Base-by-base conservation (phyloP, 2,113 vertebrate species). In the Microtus pennsylvanicus region DNA sequence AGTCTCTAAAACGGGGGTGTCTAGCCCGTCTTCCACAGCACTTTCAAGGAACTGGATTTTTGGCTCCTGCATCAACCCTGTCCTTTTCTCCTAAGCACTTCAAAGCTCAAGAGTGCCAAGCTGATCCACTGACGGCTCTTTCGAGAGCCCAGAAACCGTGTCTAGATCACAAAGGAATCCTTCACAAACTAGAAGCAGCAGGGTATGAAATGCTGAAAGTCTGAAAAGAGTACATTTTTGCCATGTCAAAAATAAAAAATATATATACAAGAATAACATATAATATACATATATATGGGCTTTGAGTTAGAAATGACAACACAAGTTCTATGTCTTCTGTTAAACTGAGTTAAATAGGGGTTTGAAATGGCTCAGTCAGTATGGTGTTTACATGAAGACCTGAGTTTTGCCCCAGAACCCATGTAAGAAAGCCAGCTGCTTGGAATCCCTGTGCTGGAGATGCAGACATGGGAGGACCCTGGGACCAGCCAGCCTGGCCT, bases 261-360 rank as follows among this genome's bases (percentile, higher is more conserved):
- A 55, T 55, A 52, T 52, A 52, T 52, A 52, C 1, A 50, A 2
- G 50, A 52, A 52, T 52, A 52, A 52, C 14, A 52, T 52, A 52
- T 45, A 10, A 55, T 55, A 35, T 87, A 81, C 75, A 75, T 1
- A 90, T 33, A 58, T 58, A 90, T 28, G 50, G 50, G 42, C 78
- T 93, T 83, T 95, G 69, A 80, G 45, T 90, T 85, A 89, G 42
- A 93, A 87, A 90, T 70, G 26, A 69, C 80, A 61, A 93, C 47
- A 35, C 55, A 35, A 21, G 69, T 52, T 75, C 14, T 24, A 24
- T 16, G 24, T 67, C 55, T 78, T 89, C 77, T 94, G 38, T 82
- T 50, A 90, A 78, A 94, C 35, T 19, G 22, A 92, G 24, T 86
- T 65, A 52, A 21, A 83, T 17, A 63, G 28, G 83, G 83, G 11